phyloP scores from a whole-genome alignment of 2,113 vertebrate genomes.

The Rhagologus leucostigma region DNA sequence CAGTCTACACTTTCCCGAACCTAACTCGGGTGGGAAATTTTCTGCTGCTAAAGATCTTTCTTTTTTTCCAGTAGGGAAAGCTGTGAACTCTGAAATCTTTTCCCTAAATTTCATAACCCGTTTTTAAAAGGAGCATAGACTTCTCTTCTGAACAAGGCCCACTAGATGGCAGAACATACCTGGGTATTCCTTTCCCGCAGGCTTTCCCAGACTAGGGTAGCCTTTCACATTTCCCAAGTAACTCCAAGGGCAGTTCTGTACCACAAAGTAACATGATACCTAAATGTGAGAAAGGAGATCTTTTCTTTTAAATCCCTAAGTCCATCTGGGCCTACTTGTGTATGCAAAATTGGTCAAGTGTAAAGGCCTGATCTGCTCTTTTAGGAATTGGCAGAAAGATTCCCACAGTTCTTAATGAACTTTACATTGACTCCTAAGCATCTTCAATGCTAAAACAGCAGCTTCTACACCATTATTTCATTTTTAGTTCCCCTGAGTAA shows the following conservation, averaged over 20 bases:
- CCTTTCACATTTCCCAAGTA: not conserved
- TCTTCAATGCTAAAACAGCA: not conserved
- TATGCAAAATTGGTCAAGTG: not conserved
- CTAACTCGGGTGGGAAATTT: not conserved
- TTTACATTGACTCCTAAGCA: not conserved
- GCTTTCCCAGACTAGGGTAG: not conserved
- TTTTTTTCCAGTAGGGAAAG: not conserved
- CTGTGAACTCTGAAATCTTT: not conserved
- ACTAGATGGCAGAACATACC: constrained; percentile 54
- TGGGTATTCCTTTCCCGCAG: not conserved
- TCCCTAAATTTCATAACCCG: accelerated
- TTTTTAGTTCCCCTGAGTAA: not conserved
- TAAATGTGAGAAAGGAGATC: not conserved
- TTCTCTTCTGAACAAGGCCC: not conserved
- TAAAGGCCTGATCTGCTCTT: not conserved
- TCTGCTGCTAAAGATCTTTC: not conserved
- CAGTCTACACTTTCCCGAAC: not conserved
- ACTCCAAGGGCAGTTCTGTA: not conserved
- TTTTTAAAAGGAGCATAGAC: not conserved
- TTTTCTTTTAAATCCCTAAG: not conserved
- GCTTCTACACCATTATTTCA: not conserved
- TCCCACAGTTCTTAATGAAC: not conserved
- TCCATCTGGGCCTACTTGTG: not conserved
- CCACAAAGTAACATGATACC: not conserved
- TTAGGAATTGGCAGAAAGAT: not conserved